Conservation (phyloP, 1,140 invertebrate species). For the Agrypnia vestita region DNA sequence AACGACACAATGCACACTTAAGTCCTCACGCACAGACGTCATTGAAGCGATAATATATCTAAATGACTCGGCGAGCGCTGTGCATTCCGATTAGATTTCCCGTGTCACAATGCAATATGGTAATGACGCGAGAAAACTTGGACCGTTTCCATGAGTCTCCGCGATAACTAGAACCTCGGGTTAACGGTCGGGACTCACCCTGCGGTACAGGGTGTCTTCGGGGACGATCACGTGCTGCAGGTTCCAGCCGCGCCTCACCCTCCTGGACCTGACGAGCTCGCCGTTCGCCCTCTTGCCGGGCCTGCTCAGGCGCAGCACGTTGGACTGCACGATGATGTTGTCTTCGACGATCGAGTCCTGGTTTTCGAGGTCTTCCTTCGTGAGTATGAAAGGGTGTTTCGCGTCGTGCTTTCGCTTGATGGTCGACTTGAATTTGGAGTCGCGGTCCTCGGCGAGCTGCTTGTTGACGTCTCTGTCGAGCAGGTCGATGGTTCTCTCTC, state of each 20-base stretch:
- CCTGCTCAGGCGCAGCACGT: slow-evolving; percentile 67
- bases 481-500: slow-evolving; percentile 18
- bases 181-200: slow-evolving; percentile 37
- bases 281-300: slow-evolving; percentile 62
- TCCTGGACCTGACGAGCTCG: slow-evolving; percentile 61
- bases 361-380: slow-evolving; percentile 62
- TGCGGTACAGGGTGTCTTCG: slow-evolving; percentile 62
- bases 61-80: background rate
- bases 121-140: slow-evolving; percentile 6
- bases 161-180: background rate
- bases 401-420: slow-evolving; percentile 51
- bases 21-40: background rate
- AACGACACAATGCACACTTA: slow-evolving; percentile 12
- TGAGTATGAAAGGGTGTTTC: slow-evolving; percentile 59
- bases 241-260: slow-evolving; percentile 71
- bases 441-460: slow-evolving; percentile 4
- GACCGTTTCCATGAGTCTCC: background rate
- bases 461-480: slow-evolving; percentile 15
- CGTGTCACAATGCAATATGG: background rate
- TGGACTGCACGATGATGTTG: slow-evolving; percentile 70
- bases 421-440: slow-evolving; percentile 16
- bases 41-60: slow-evolving; percentile 22
- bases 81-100: slow-evolving; percentile 25
- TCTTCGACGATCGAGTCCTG: slow-evolving; percentile 67
- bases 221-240: slow-evolving; percentile 71